These are phyloP conservation scores for Zygothrica quintamaculata DNA, from an alignment of 2,888 invertebrate genomes.

Conservation along the genomic window DNA sequence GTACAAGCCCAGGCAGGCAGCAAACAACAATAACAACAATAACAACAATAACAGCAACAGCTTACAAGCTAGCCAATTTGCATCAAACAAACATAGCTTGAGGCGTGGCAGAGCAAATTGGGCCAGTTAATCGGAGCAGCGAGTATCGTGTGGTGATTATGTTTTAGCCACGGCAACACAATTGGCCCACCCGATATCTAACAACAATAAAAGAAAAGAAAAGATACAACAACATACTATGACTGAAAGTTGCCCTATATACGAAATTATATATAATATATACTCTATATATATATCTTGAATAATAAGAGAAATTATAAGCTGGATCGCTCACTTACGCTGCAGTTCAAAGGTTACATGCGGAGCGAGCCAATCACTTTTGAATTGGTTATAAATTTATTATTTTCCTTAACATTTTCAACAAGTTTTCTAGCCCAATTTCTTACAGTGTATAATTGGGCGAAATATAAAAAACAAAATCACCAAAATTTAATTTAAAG, in stretches of 20 bases:
- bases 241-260: background rate
- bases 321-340: no score
- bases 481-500: slow-evolving; percentile 33
- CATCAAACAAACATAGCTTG: slow-evolving; percentile 28
- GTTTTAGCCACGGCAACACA: slow-evolving; percentile 2
- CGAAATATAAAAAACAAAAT: slow-evolving; percentile 8
- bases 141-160: slow-evolving; percentile 54
- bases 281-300: no score
- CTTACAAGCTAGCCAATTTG: slow-evolving; percentile 25
- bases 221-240: no score
- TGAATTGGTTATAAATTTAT: no score
- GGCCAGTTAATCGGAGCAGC: slow-evolving; percentile 12
- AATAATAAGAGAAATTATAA: no score
- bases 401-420: no score
- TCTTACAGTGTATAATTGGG: background rate
- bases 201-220: background rate
- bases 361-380: no score
- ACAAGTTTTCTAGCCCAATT: no score
- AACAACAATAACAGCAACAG: background rate
- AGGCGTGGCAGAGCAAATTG: slow-evolving; percentile 53
- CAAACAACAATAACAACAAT: background rate
- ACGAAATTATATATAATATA: no score
- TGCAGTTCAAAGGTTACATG: no score
- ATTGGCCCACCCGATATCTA: background rate
- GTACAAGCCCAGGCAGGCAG: background rate